Evolutionary conservation across 1,140 invertebrate species (phyloP), one percentile per base, ranked within the genome.

Genomic region (Drosophila eugracilis): DNA sequence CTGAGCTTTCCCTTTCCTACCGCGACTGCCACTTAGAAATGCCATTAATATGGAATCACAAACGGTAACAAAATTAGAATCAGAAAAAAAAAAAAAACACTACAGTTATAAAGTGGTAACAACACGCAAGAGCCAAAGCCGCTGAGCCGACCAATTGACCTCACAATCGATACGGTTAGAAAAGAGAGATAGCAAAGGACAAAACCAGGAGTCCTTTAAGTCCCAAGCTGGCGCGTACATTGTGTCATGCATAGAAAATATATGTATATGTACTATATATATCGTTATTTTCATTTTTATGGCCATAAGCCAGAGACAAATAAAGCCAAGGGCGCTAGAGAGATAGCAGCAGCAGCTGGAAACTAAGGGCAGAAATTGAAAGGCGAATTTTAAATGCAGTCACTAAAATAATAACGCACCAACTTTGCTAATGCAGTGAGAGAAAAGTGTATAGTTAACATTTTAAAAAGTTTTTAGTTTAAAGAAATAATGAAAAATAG

Each of bases 261-360:
- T 75, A 19, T 45, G 52, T 28, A 34, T 44, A 63, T 48, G 52
- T 71, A 3, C n/a, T 47, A 21, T 22, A n/a, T 30, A 21, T 22
- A 22, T n/a, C n/a, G n/a, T n/a, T 79, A 62, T 63, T 62, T 49
- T 58, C 78, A n/a, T 55, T 63, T 73, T 59, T 63, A 69, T 74
- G 49, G 32, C 70, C 78, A 47, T 57, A 74, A 67, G 53, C 44
- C 53, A 30, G n/a, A 50, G 52, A 47, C 36, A 76, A 81, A 58
- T 28, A 58, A 41, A 57, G 24, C 41, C 24, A 67, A 19, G 59
- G 30, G 47, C 17, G n/a, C 9, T 32, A 10, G n/a, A 36, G 12
- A 14, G 14, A 37, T 17, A 15, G 14, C 34, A 17, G 14, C 5
- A 7, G 36, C 6, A 37, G 14, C 15, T 37, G 41, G n/a, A 3